These are phyloP conservation scores for Castor canadensis DNA, from an alignment of 2,113 vertebrate genomes.

Conservation along the genomic window DNA sequence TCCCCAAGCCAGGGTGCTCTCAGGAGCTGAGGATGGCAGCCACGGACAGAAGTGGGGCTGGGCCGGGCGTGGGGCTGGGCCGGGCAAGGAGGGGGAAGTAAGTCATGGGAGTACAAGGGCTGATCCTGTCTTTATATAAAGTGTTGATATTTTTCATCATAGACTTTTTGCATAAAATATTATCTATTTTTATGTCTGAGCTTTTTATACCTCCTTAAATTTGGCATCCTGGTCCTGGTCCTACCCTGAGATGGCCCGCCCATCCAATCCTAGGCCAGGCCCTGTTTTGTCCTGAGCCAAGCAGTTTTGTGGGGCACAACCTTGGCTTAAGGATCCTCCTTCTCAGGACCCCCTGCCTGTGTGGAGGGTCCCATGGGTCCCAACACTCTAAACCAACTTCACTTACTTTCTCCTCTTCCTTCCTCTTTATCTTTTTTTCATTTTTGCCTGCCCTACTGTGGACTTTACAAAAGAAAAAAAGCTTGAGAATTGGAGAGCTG, in stretches of 20 bases:
- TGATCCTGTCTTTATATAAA: background rate
- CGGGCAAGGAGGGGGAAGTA: rapidly evolving
- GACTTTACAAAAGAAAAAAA: conserved; percentile 29
- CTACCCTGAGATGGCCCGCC: background rate
- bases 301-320: rapidly evolving
- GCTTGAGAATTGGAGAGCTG: conserved; percentile 1
- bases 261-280: rapidly evolving
- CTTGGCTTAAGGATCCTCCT: background rate
- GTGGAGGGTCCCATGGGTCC: rapidly evolving
- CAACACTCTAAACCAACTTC: background rate
- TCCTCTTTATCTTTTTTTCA: background rate
- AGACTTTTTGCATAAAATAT: background rate
- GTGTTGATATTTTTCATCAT: background rate
- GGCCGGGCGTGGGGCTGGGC: rapidly evolving
- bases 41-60: background rate
- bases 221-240: background rate
- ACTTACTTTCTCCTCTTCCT: background rate
- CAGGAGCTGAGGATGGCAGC: background rate
- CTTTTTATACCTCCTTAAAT: background rate
- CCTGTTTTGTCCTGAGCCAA: rapidly evolving
- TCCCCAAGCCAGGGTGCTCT: background rate
- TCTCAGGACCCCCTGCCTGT: background rate
- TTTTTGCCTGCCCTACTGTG: background rate
- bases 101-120: background rate
- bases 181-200: background rate